A percentile compares a stretch with the other conserved stretches of the same genome.
Conservation (phyloP, 2,113 vertebrate species). For the Delphinus delphis region DNA sequence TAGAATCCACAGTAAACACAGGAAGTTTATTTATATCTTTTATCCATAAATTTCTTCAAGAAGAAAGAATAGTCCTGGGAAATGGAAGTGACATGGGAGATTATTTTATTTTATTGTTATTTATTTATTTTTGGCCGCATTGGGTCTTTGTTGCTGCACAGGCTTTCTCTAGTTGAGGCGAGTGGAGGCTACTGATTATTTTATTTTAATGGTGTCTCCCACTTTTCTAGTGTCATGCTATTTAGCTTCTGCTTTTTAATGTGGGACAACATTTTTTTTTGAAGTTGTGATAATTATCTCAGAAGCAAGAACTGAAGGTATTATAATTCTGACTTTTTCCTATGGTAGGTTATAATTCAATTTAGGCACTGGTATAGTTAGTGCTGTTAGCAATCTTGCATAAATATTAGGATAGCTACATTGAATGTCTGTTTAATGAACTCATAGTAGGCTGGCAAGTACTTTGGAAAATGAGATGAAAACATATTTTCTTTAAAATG, state of each 20-base stretch:
- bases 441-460: neutral
- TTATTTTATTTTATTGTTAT: neutral
- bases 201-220: neutral
- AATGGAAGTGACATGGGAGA: neutral
- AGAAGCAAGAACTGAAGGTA: neutral
- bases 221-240: neutral
- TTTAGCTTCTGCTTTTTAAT: constrained; percentile 19
- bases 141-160: too few species aligned
- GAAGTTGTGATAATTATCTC: neutral
- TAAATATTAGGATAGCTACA: neutral
- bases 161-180: too few species aligned
- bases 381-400: neutral
- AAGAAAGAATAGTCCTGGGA: neutral
- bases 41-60: neutral
- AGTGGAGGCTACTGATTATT: neutral
- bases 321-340: neutral
- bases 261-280: neutral
- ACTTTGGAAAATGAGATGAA: constrained; percentile 3
- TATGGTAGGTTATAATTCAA: neutral
- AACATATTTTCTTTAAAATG: neutral
- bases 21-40: neutral
- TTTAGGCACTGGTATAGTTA: neutral
- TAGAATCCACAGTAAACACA: neutral
- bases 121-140: too few species aligned
- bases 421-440: neutral